Conservation (phyloP, 2,797 vertebrate species). For the Tapera naevia region DNA sequence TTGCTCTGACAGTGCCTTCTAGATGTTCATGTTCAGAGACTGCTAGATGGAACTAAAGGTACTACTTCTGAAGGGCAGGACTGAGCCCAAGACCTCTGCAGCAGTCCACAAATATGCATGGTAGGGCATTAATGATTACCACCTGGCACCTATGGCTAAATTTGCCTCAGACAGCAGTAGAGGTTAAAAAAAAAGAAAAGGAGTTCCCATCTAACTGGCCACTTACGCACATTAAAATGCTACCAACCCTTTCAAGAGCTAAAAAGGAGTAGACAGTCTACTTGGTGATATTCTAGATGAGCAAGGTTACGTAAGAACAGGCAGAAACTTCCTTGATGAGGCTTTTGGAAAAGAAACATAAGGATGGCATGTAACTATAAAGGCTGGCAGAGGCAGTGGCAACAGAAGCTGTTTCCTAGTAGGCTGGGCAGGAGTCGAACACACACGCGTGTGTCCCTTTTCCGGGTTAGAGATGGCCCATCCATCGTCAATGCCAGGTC, state of each 20-base stretch:
- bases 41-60: neutral
- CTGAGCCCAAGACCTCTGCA: neutral
- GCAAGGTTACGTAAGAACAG: neutral
- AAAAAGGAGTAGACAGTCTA: neutral
- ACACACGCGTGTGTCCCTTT: too few species aligned
- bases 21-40: neutral
- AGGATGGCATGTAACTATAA: neutral
- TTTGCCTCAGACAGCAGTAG: neutral
- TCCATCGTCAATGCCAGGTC: too few species aligned
- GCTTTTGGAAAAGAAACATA: neutral
- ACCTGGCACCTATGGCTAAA: neutral
- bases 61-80: neutral
- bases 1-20: conserved; percentile 27
- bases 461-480: too few species aligned
- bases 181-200: neutral
- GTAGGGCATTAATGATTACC: neutral
- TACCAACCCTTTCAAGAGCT: neutral
- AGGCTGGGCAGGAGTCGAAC: too few species aligned
- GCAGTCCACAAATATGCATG: neutral
- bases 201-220: neutral
- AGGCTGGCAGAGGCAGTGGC: neutral
- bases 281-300: neutral
- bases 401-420: neutral
- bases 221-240: neutral
- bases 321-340: neutral